Conservation (phyloP, 2,888 invertebrate species). For the Dryadula phaetusa region DNA sequence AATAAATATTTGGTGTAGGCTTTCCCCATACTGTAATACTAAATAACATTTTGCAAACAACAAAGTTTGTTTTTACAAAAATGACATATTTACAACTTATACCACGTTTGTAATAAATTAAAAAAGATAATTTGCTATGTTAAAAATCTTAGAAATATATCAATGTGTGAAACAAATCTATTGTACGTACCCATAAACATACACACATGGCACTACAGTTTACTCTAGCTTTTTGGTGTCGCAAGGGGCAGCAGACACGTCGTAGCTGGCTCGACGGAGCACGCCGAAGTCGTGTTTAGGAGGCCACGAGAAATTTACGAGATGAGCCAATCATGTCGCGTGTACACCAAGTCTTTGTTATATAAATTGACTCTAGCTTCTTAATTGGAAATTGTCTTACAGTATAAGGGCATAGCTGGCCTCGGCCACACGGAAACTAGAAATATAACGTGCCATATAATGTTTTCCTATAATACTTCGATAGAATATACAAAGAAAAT, state of each 20-base stretch:
- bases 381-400: constrained; percentile 53
- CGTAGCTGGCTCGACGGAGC: constrained; percentile 45
- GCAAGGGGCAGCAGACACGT: constrained; percentile 62
- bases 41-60: too few relatives aligned
- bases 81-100: too few relatives aligned
- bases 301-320: constrained; percentile 69
- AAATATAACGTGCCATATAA: constrained; percentile 42
- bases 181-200: neutral
- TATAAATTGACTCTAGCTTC: constrained; percentile 69
- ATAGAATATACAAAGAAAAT: neutral
- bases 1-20: too few relatives aligned
- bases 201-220: constrained; percentile 53
- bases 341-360: constrained; percentile 67
- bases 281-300: constrained; percentile 59
- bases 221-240: constrained; percentile 61
- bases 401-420: constrained; percentile 38
- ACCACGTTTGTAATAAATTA: too few relatives aligned
- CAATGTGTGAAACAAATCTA: neutral
- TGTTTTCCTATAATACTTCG: constrained; percentile 40
- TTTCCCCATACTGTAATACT: too few relatives aligned
- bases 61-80: too few relatives aligned
- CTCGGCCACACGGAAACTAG: constrained; percentile 17
- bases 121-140: too few relatives aligned
- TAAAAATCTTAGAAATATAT: too few relatives aligned
- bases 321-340: constrained; percentile 65